These are phyloP conservation scores for Acleris sparsana DNA, from an alignment of 2,888 invertebrate species.

Conservation along the genomic window DNA sequence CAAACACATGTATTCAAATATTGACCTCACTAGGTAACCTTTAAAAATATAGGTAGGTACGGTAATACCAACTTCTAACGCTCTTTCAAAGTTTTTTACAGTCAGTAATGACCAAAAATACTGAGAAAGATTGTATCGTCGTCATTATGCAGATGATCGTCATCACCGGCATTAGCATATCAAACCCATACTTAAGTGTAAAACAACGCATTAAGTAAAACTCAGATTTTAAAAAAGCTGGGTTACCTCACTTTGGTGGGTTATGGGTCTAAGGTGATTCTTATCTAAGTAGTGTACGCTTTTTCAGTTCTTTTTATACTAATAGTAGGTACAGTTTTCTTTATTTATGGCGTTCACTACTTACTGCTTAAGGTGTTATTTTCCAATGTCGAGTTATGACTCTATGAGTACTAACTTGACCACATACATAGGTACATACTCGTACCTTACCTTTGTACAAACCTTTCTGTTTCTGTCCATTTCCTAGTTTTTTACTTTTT, in stretches of 20 bases:
- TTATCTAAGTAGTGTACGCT: constrained; percentile 1
- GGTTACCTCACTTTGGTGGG: constrained; percentile 25
- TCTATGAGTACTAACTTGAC: no score
- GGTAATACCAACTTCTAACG: not conserved
- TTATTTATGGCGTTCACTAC: no score
- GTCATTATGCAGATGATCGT: constrained; percentile 42
- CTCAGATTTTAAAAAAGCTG: constrained; percentile 23
- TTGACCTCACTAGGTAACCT: no score
- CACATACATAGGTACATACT: no score
- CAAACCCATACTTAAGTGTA: constrained; percentile 46
- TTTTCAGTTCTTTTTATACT: no score
- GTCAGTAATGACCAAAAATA: constrained; percentile 27
- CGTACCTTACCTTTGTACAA: no score
- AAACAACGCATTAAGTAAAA: constrained; percentile 24
- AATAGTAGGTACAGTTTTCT: no score
- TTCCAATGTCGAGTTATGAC: no score
- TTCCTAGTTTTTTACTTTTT: no score
- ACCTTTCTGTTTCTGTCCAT: no score
- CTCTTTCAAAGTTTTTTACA: constrained; percentile 14
- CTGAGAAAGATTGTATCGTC: constrained; percentile 35
- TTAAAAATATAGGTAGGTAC: not conserved
- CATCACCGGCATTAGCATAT: constrained; percentile 43
- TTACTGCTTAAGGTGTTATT: no score
- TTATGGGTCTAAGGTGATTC: constrained; percentile 10
- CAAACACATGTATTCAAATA: no score